phyloP scores from a whole-genome alignment of 2,113 vertebrate species.

The Suncus etruscus region DNA sequence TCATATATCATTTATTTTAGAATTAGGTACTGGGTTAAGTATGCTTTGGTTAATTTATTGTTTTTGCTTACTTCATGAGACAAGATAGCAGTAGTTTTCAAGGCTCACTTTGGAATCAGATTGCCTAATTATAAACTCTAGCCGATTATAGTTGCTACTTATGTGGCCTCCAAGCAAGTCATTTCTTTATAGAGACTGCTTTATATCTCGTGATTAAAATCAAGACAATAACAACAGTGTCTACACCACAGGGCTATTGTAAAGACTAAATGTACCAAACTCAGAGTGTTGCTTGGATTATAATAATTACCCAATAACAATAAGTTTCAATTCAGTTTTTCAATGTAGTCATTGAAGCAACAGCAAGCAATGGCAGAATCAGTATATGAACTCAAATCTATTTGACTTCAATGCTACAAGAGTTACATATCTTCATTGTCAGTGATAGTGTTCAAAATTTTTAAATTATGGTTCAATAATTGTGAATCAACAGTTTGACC shows the following conservation, averaged over 20 bases:
- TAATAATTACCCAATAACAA: background rate
- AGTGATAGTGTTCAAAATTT: slow-evolving; percentile 23
- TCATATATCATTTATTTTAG: slow-evolving; percentile 5
- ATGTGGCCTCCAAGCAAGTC: no score
- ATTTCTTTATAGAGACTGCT: no score
- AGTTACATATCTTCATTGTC: background rate
- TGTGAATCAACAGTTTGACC: background rate
- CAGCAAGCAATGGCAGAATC: background rate
- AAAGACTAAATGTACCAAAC: background rate
- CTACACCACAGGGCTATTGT: background rate
- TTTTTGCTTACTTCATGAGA: background rate
- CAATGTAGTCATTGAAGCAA: background rate
- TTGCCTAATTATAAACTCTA: background rate
- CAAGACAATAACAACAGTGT: background rate
- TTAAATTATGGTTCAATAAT: background rate
- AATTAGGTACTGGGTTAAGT: background rate
- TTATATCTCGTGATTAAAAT: no score
- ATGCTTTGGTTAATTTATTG: background rate
- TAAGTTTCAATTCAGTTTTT: background rate
- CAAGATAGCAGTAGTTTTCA: background rate
- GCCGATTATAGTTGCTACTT: background rate
- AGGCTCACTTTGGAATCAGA: background rate
- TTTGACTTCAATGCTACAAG: background rate
- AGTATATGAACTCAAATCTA: slow-evolving; percentile 12
- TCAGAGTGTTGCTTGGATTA: background rate